A percentile compares a stretch with the other conserved stretches of the same genome.
These are phyloP conservation scores for Apeira syringaria DNA, from an alignment of 2,888 invertebrate genomes.

Conservation along the genomic window DNA sequence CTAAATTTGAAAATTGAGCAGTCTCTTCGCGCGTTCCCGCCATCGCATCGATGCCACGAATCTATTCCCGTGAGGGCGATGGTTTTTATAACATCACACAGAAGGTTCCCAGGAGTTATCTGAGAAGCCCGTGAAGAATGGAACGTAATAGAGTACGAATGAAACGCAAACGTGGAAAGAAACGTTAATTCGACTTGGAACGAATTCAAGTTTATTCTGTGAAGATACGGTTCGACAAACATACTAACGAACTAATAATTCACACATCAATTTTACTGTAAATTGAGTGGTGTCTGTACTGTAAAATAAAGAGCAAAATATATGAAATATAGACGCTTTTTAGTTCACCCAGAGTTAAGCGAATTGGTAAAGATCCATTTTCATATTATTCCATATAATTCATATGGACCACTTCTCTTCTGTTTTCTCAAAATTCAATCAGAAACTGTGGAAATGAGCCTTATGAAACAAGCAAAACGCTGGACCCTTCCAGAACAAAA, in stretches of 20 bases:
- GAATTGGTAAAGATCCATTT: too few relatives aligned
- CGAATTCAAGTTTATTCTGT: conserved; percentile 22
- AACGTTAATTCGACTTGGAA: conserved; percentile 24
- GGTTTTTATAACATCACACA: conserved; percentile 53
- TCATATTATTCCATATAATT: too few relatives aligned
- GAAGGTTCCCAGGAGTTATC: conserved; percentile 46
- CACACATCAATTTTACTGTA: background rate
- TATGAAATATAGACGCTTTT: too few relatives aligned
- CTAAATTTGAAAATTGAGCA: conserved; percentile 20
- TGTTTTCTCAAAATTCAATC: too few relatives aligned
- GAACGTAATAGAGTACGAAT: conserved; percentile 38
- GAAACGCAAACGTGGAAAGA: conserved; percentile 26
- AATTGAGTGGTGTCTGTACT: too few relatives aligned
- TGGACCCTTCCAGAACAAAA: too few relatives aligned
- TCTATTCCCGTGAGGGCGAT: conserved; percentile 43
- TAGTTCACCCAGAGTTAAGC: too few relatives aligned
- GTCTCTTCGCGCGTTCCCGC: conserved; percentile 11
- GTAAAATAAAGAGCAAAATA: too few relatives aligned
- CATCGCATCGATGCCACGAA: conserved; percentile 17
- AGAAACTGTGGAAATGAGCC: too few relatives aligned
- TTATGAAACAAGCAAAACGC: too few relatives aligned
- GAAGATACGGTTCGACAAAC: conserved; percentile 7
- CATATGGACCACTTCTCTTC: too few relatives aligned
- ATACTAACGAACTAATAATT: conserved; percentile 8
- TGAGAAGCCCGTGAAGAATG: conserved; percentile 54